Base-by-base conservation (phyloP, 2,113 vertebrate species). In the Lepisosteus osseus region DNA sequence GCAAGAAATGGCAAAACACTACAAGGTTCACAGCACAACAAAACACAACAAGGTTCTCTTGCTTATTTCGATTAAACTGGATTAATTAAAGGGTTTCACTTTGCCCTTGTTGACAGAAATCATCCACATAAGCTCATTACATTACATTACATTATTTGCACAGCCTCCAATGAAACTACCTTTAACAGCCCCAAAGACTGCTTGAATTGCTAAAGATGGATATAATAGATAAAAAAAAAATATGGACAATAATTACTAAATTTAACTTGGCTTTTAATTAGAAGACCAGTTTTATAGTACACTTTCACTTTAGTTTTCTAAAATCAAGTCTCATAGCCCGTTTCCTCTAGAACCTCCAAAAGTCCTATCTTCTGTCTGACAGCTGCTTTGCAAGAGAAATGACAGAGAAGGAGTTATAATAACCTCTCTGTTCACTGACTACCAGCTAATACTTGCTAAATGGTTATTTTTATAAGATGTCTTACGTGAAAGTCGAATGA, bases 381-480 rank as follows among this genome's bases (percentile, higher is more conserved):
- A 70, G 72, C 72, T 70, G 61, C 68, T 65, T 40, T 65, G 65
- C 61, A 45, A 74, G 63, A 14, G 9, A 6, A 63, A 15, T 54
- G 57, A 68, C 29, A 68, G 57, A 68, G 63, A 70, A 45, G 55
- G 57, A 67, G 68, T 65, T 47, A 57, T 65, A 76, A 72, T 72
- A 56, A 68, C 57, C 29, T 54, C 12, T 12, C 51, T n/a, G 4
- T 17, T 55, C 66, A 51, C 47, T 41, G 69, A 14, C 69, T 47
- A 66, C 15, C 8, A n/a, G 59, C 57, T 73, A 73, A 73, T 68
- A 66, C 12, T 17, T 42, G 15, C 55, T 70, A 73, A 68, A 73
- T 63, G 72, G 65, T 59, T 62, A 62, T 72, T 47, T 29, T 41
- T 54, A 65, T 55, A 42, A 69, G 44, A 17, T 65, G 42, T n/a